Evolutionary conservation across 1,140 invertebrate genomes (phyloP).

Genomic region (Phortica variegata): DNA sequence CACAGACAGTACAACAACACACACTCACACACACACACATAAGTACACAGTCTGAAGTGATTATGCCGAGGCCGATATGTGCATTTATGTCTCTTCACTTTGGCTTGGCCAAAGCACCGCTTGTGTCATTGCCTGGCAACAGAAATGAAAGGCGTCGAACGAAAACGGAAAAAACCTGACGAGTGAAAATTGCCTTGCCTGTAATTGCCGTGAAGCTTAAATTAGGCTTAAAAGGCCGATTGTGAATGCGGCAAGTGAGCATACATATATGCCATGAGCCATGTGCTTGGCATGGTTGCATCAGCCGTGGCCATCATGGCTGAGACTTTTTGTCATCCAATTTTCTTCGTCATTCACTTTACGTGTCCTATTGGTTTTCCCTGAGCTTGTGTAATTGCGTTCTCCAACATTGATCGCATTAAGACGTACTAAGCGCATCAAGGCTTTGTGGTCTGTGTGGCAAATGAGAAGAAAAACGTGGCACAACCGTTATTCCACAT

Average conservation of each 20-base stretch:
- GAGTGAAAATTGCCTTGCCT: conserved; percentile 39
- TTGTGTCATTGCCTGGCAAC: too few species aligned
- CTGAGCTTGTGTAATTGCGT: not conserved
- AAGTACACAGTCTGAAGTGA: not conserved
- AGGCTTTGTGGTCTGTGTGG: too few species aligned
- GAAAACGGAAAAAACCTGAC: conserved; percentile 3
- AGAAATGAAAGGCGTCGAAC: not conserved
- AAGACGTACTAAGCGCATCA: too few species aligned
- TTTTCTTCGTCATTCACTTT: too few species aligned
- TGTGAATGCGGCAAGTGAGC: not conserved
- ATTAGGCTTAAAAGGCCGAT: conserved; percentile 39
- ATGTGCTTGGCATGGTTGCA: not conserved
- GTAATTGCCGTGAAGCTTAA: conserved; percentile 41
- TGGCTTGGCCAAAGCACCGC: too few species aligned
- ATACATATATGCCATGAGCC: not conserved
- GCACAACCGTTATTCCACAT: too few species aligned
- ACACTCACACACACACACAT: not conserved
- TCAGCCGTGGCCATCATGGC: conserved; percentile 9
- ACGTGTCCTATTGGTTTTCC: not conserved
- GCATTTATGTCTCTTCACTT: too few species aligned
- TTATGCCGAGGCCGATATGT: too few species aligned
- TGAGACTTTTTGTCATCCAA: too few species aligned
- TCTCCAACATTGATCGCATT: too few species aligned
- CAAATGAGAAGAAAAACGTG: too few species aligned
- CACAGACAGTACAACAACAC: too few species aligned